phyloP scores from a whole-genome alignment of 2,888 invertebrate genomes.

The Trichogramma evanescens region DNA sequence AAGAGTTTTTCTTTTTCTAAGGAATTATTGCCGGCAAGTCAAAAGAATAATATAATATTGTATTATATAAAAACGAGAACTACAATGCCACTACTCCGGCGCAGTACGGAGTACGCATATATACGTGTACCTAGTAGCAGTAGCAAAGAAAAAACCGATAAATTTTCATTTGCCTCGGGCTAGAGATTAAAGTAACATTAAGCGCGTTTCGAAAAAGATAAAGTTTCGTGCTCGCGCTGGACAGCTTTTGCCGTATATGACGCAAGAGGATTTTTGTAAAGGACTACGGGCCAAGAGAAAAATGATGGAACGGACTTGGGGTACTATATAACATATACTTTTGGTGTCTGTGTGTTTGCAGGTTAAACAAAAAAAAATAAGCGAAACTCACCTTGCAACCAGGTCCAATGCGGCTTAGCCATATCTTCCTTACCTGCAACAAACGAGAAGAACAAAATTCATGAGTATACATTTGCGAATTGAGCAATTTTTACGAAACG shows the following conservation, averaged over 20 bases:
- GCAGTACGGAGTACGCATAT: too few relatives aligned
- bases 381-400: conserved; percentile 46
- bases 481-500: background rate
- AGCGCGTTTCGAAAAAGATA: conserved; percentile 16
- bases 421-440: conserved; percentile 47
- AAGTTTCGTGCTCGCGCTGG: conserved; percentile 14
- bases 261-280: background rate
- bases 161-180: conserved; percentile 17
- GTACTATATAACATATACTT: too few relatives aligned
- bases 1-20: too few relatives aligned
- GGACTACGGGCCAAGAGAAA: background rate
- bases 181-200: conserved; percentile 20
- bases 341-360: too few relatives aligned
- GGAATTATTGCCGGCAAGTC: too few relatives aligned
- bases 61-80: too few relatives aligned
- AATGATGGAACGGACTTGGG: too few relatives aligned
- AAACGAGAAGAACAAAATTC: conserved; percentile 19
- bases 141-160: conserved; percentile 10
- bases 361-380: conserved; percentile 1
- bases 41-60: too few relatives aligned
- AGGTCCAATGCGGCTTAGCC: conserved; percentile 46
- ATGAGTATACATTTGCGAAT: background rate
- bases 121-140: too few relatives aligned
- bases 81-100: too few relatives aligned
- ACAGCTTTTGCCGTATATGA: conserved; percentile 21